Percentiles rank a stretch among this genome's conserved stretches.
Evolutionary conservation across 2,888 invertebrate genomes (phyloP).

Genomic region (Eupeodes luniger): DNA sequence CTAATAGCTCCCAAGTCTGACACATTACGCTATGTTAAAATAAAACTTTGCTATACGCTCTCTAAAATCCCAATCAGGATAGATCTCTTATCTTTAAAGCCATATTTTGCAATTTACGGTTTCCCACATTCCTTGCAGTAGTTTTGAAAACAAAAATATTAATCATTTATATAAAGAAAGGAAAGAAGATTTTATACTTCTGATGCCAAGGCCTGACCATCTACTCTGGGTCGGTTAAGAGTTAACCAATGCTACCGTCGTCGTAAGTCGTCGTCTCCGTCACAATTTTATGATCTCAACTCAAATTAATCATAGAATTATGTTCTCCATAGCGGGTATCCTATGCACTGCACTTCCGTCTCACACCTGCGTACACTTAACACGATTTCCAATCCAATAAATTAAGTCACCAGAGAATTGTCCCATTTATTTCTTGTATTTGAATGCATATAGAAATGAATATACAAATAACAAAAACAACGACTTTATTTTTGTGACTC

Average conservation of each 20-base stretch:
- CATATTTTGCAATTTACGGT: constrained; percentile 72
- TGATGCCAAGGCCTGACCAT: background rate
- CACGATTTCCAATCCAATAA: constrained; percentile 73
- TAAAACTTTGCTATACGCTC: constrained; percentile 26
- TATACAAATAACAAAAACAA: background rate
- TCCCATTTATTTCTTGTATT: constrained; percentile 65
- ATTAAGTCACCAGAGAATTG: constrained; percentile 71
- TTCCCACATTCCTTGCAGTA: constrained; percentile 66
- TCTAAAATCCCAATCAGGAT: constrained; percentile 16
- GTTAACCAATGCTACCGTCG: constrained; percentile 14
- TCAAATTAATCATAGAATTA: constrained; percentile 74
- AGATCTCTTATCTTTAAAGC: constrained; percentile 54
- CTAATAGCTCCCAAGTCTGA: constrained; percentile 61
- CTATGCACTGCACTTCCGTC: constrained; percentile 58
- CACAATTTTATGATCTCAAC: constrained; percentile 47
- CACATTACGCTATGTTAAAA: constrained; percentile 53
- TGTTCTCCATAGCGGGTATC: constrained; percentile 15
- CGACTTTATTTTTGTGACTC: constrained; percentile 7
- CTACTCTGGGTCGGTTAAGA: no score
- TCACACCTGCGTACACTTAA: constrained; percentile 75
- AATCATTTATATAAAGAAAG: constrained; percentile 49
- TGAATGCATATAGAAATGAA: background rate
- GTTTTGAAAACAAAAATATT: constrained; percentile 57
- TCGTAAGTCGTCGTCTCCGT: background rate
- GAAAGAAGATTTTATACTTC: constrained; percentile 29